Percentiles rank a stretch among this genome's conserved stretches.
Conservation (phyloP, 2,113 vertebrate species). For the Chelonoidis abingdonii region DNA sequence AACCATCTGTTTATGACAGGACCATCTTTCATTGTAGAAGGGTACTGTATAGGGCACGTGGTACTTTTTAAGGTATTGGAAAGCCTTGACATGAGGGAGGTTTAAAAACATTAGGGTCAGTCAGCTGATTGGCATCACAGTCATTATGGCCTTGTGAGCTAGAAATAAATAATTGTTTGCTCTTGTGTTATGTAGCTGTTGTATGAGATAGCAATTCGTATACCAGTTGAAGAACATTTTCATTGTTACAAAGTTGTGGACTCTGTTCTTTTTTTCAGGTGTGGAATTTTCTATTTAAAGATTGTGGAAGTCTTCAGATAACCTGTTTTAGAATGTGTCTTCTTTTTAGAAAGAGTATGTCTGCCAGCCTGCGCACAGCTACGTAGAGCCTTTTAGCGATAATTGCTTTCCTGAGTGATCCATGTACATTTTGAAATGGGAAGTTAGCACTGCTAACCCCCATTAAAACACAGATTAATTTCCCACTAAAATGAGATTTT, state of each 20-base stretch:
- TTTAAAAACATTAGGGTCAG: not conserved
- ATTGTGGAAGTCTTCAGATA: slow-evolving; percentile 8
- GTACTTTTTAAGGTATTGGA: not conserved
- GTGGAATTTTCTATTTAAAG: not conserved
- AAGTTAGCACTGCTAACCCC: not conserved
- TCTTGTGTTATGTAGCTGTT: not conserved
- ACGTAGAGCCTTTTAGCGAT: slow-evolving; percentile 9
- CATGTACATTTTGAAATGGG: slow-evolving; percentile 24
- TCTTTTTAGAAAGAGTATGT: slow-evolving; percentile 16
- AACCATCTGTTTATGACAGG: no score
- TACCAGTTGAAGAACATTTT: not conserved
- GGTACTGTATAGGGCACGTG: not conserved
- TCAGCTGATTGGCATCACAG: not conserved
- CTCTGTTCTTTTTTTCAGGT: not conserved
- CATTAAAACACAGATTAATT: slow-evolving; percentile 61
- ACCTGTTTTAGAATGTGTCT: not conserved
- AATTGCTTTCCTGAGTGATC: slow-evolving; percentile 30
- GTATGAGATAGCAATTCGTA: not conserved
- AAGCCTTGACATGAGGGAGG: not conserved
- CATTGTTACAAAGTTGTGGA: not conserved
- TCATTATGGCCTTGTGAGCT: not conserved
- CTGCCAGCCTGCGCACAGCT: not conserved
- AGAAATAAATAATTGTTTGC: not conserved
- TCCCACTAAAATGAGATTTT: slow-evolving; percentile 41
- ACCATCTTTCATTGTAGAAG: not conserved